These are phyloP conservation scores for Drosophila villosipedis DNA, from an alignment of 2,888 invertebrate genomes.

Conservation along the genomic window DNA sequence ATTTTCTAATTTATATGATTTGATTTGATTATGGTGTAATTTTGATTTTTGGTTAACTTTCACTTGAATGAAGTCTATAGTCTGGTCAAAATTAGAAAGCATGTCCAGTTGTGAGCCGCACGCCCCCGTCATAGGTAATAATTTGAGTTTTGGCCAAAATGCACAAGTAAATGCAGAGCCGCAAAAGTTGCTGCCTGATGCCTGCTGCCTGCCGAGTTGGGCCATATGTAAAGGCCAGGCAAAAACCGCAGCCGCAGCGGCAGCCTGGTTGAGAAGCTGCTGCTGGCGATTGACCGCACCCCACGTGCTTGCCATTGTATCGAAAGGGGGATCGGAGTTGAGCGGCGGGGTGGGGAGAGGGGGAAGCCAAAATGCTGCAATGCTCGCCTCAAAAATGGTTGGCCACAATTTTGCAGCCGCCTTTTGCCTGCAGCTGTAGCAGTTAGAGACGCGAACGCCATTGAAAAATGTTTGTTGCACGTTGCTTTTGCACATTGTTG, in stretches of 20 bases:
- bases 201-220: constrained; percentile 32
- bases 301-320: constrained; percentile 64
- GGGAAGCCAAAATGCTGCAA: constrained; percentile 50
- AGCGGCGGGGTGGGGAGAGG: constrained; percentile 8
- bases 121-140: constrained; percentile 69
- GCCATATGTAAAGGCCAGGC: constrained; percentile 61
- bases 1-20: constrained; percentile 2
- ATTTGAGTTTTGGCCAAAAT: constrained; percentile 31
- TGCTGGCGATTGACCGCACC: constrained; percentile 66
- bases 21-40: constrained; percentile 20
- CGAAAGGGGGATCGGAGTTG: not conserved
- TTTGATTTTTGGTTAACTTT: constrained; percentile 43
- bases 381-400: constrained; percentile 59
- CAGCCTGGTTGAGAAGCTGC: constrained; percentile 12
- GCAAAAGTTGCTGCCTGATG: not conserved
- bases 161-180: not conserved
- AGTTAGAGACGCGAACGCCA: constrained; percentile 65
- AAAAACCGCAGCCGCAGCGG: constrained; percentile 30
- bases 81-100: constrained; percentile 56
- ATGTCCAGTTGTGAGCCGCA: constrained; percentile 51
- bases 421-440: constrained; percentile 75
- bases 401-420: constrained; percentile 52
- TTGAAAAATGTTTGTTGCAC: constrained; percentile 55
- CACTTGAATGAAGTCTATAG: constrained; percentile 33
- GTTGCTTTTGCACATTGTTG: constrained; percentile 35